A percentile compares a stretch with the other conserved stretches of the same genome.
Conservation (phyloP, 2,888 invertebrate species). For the Ephialtes manifestator region DNA sequence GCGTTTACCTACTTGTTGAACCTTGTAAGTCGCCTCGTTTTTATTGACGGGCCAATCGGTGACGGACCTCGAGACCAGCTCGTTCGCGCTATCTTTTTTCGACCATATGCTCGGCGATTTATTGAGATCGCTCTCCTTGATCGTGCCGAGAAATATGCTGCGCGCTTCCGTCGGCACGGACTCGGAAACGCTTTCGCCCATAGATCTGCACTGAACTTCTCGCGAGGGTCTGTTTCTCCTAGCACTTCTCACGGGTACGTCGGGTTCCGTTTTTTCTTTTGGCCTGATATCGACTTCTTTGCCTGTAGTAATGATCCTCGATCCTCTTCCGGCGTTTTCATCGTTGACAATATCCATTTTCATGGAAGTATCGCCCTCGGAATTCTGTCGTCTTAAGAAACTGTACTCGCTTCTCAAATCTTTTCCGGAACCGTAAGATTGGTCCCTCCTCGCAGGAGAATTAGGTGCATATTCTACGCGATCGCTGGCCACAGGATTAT, state of each 20-base stretch:
- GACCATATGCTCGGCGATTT: conserved; percentile 78
- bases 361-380: conserved; percentile 80
- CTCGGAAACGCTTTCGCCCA: conserved; percentile 84
- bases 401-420: conserved; percentile 77
- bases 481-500: conserved; percentile 74
- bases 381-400: conserved; percentile 82
- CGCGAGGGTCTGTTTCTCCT: conserved; percentile 83
- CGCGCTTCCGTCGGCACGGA: conserved; percentile 76
- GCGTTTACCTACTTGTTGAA: conserved; percentile 84
- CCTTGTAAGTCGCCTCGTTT: conserved; percentile 77
- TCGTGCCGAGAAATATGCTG: conserved; percentile 83
- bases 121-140: conserved; percentile 82
- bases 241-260: conserved; percentile 84
- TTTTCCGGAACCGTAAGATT: conserved; percentile 70
- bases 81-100: conserved; percentile 76
- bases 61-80: conserved; percentile 78
- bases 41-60: conserved; percentile 84
- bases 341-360: conserved; percentile 75
- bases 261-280: conserved; percentile 82
- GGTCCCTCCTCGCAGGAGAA: conserved; percentile 75
- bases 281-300: conserved; percentile 59
- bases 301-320: conserved; percentile 38
- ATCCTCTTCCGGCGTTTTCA: conserved; percentile 69
- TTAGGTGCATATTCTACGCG: conserved; percentile 76
- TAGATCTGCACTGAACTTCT: conserved; percentile 84